Evolutionary conservation across 2,888 invertebrate species (phyloP).

Genomic region (Campoplex nolae): DNA sequence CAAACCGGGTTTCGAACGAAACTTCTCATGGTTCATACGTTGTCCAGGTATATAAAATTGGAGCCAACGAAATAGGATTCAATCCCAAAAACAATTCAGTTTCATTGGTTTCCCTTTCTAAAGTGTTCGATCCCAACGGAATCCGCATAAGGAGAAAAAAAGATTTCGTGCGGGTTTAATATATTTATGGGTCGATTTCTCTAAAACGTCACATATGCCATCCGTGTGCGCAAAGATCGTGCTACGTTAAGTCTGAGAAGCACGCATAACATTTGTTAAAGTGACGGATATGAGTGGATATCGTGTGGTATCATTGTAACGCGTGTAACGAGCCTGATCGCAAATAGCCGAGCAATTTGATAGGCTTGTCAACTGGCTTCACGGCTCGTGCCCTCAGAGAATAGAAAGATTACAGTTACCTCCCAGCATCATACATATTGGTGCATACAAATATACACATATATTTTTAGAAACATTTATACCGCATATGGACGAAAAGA

Average conservation of each 20-base stretch:
- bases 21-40: too few species aligned
- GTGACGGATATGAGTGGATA: slow-evolving; percentile 76
- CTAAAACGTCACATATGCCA: background rate
- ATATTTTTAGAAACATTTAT: slow-evolving; percentile 4
- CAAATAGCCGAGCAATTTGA: slow-evolving; percentile 80
- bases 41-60: too few species aligned
- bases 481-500: slow-evolving; percentile 3
- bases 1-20: background rate
- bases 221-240: background rate
- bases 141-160: background rate
- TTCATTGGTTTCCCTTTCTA: too few species aligned
- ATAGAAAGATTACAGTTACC: slow-evolving; percentile 77
- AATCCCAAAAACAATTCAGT: too few species aligned
- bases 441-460: background rate
- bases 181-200: background rate
- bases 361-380: slow-evolving; percentile 80
- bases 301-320: slow-evolving; percentile 75
- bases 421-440: slow-evolving; percentile 41
- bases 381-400: slow-evolving; percentile 77
- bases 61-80: too few species aligned
- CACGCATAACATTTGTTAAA: slow-evolving; percentile 45
- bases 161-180: background rate
- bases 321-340: slow-evolving; percentile 78
- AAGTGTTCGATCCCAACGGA: background rate
- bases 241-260: slow-evolving; percentile 39